Evolutionary conservation across 2,797 vertebrate species (phyloP).

Genomic region (Acrocephalus scirpaceus): DNA sequence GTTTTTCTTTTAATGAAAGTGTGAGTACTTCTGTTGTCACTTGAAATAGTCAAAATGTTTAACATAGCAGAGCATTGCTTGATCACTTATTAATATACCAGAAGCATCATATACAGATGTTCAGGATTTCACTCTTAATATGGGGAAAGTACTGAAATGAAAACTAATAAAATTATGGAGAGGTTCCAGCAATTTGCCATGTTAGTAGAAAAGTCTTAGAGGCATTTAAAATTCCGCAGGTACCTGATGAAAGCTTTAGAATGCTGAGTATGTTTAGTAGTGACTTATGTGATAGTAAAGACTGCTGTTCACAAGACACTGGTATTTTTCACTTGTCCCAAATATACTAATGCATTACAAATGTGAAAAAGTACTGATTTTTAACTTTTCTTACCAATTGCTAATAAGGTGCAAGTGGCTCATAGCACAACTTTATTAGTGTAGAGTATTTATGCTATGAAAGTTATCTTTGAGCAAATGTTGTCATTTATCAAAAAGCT

Average conservation of each 20-base stretch:
- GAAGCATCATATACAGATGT: neutral
- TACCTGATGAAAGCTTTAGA: neutral
- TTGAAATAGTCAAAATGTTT: neutral
- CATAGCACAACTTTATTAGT: neutral
- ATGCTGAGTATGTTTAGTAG: neutral
- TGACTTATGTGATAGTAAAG: neutral
- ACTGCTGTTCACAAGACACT: neutral
- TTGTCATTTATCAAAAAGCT: neutral
- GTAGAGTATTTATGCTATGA: neutral
- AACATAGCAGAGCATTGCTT: neutral
- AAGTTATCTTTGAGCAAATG: neutral
- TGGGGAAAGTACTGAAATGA: neutral
- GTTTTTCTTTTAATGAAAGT: neutral
- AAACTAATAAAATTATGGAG: neutral
- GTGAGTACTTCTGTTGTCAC: neutral
- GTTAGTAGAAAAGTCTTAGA: neutral
- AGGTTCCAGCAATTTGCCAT: neutral
- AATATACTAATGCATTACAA: neutral
- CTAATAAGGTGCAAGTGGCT: neutral
- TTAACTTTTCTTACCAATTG: neutral
- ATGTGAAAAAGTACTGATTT: neutral
- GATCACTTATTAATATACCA: neutral
- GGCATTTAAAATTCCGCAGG: neutral
- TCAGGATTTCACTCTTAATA: neutral
- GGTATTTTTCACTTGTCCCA: neutral